These are phyloP conservation scores for Rhodeus uyekii DNA, from an alignment of 2,797 vertebrate genomes.

Conservation along the genomic window DNA sequence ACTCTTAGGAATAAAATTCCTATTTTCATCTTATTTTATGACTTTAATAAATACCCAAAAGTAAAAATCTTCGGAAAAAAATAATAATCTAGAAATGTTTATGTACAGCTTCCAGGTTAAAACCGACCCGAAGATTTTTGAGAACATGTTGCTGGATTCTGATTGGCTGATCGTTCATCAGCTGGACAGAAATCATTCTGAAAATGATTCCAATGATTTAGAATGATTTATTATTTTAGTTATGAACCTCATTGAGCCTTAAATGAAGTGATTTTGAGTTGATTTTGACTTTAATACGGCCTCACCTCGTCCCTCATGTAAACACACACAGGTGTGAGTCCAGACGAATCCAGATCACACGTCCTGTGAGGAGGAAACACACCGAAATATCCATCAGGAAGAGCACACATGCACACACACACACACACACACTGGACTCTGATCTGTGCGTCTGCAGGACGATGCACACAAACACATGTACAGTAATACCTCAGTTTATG, in stretches of 20 bases:
- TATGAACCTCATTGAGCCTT: not conserved
- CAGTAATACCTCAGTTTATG: too few relatives aligned
- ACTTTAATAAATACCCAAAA: too few relatives aligned
- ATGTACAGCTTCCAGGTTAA: too few relatives aligned
- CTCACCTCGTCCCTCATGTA: conserved; percentile 98
- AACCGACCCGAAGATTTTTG: too few relatives aligned
- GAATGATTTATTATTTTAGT: not conserved
- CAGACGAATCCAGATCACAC: conserved; percentile 71
- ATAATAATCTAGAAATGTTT: too few relatives aligned
- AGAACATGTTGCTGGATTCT: too few relatives aligned
- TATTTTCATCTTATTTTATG: too few relatives aligned
- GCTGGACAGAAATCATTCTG: too few relatives aligned
- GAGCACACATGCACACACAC: not conserved
- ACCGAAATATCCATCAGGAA: conserved; percentile 40
- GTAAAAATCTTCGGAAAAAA: too few relatives aligned
- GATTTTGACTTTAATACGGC: not conserved
- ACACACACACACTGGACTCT: not conserved
- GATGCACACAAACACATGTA: not conserved
- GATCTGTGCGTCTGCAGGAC: not conserved
- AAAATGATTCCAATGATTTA: too few relatives aligned
- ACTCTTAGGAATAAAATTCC: not conserved
- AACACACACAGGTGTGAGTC: conserved; percentile 86
- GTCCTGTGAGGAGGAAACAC: conserved; percentile 69
- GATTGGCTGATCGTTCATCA: too few relatives aligned
- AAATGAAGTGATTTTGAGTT: not conserved